phyloP scores from a whole-genome alignment of 2,797 vertebrate species.

The Lepilemur ruficaudatus region DNA sequence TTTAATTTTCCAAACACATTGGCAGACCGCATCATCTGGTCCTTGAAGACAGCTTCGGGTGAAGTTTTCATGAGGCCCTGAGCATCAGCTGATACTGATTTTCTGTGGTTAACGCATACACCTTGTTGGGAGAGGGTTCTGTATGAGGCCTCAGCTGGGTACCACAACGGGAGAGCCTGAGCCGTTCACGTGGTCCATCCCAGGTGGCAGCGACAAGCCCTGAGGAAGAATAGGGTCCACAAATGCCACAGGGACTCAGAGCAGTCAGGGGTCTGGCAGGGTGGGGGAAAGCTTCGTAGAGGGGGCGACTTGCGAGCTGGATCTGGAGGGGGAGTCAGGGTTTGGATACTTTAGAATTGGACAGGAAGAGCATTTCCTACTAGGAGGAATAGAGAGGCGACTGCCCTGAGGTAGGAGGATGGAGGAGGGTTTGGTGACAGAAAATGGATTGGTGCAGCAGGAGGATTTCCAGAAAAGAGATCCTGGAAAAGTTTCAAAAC shows the following conservation, averaged over 20 bases:
- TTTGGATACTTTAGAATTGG: not conserved
- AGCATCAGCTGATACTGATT: not conserved
- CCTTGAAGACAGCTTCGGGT: not conserved
- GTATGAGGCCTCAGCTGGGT: not conserved
- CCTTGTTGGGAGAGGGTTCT: not conserved
- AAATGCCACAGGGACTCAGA: not conserved
- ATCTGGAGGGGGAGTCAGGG: not conserved
- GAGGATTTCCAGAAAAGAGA: constrained; percentile 5
- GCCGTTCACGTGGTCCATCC: not conserved
- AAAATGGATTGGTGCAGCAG: not conserved
- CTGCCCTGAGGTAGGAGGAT: not conserved
- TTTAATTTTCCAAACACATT: not conserved
- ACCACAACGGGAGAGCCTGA: not conserved
- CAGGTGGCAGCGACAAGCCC: not conserved
- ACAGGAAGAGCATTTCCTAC: not conserved
- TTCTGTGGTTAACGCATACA: not conserved
- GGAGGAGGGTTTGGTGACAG: not conserved
- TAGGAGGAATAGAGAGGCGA: not conserved
- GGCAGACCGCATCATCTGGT: not conserved
- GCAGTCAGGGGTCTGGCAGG: not conserved
- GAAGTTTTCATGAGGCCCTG: not conserved
- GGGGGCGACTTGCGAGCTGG: not conserved
- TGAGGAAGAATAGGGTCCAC: not conserved
- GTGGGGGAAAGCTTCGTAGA: not conserved
- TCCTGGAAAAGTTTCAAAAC: constrained; percentile 1